Base-by-base conservation (phyloP, 1,140 invertebrate genomes). In the Rhyzopertha dominica region DNA sequence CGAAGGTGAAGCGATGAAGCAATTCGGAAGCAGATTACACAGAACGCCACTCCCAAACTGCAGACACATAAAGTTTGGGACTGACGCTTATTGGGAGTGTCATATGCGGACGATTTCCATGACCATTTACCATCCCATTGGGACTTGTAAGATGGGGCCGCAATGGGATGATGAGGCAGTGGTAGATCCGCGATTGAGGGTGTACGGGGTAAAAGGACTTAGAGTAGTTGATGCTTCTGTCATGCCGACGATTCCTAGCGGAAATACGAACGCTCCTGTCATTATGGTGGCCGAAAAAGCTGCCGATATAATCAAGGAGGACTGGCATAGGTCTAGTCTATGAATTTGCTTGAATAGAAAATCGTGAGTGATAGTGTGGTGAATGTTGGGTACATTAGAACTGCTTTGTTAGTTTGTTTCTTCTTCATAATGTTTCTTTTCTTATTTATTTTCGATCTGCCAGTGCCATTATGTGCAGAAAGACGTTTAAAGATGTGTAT, bases 221-320 rank as follows among this genome's bases (percentile, higher is more conserved):
- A 72, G 90, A 26, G 87, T 94, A 9, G 85, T 90, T 28, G 90
- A 93, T 62, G 87, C 87, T 4, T 90, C 86, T 39, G 85, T 93
- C 43, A 92, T 93, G 87, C 90, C 90, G 0, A 85, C 81, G 0
- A 87, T 92, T 41, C 73, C 74, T 4, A 69, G 67, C 49, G 67
- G 63, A 10, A 69, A 69, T 43, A 69, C 67, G 9, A 69, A 69
- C 41, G 67, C 67, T 5, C 64, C 67, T 0, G 54, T 54, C 5
- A 68, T 69, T 16, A 69, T 68, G 67, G 59, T 69, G 2, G 67
- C 65, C 1, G 67, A 69, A 49, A 69, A 69, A 23, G 67, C 61
- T 2, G 64, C 66, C 1, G 67, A 69, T 58, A 54, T 70, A 45
- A 55, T 70, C 8, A 70, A 69, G 46, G 66, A 69, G 44, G 71